A percentile compares a stretch with the other conserved stretches of the same genome.
phyloP scores from a whole-genome alignment of 2,797 vertebrate genomes.

The Chelidonichthys spinosus region DNA sequence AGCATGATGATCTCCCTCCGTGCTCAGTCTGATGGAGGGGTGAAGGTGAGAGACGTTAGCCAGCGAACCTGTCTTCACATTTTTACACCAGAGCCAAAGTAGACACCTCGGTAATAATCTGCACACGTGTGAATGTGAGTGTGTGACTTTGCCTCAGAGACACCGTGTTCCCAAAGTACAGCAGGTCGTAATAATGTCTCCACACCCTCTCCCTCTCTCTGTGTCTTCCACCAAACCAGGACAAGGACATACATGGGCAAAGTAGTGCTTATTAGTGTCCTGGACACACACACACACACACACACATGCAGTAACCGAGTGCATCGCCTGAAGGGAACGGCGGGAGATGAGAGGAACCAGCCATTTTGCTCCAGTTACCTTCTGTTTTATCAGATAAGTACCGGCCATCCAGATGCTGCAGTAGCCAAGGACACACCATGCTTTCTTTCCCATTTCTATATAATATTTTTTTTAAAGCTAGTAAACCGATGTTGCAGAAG shows the following conservation, averaged over 20 bases:
- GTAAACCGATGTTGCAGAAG: background rate
- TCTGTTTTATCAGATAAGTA: constrained; percentile 68
- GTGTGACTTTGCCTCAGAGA: constrained; percentile 50
- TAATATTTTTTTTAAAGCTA: constrained; percentile 11
- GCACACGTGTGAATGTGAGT: constrained; percentile 7
- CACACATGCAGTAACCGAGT: background rate
- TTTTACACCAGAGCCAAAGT: background rate
- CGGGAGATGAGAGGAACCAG: constrained; percentile 60
- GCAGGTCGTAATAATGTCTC: constrained; percentile 53
- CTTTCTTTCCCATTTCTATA: constrained; percentile 11
- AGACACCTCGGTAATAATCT: constrained; percentile 30
- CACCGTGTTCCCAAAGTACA: constrained; percentile 61
- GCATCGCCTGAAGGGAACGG: constrained; percentile 61
- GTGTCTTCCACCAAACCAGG: constrained; percentile 65
- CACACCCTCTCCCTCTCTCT: constrained; percentile 14
- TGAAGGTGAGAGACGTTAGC: constrained; percentile 16
- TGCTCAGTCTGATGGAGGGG: constrained; percentile 3
- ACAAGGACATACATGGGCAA: constrained; percentile 75
- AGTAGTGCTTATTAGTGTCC: constrained; percentile 64
- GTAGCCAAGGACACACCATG: constrained; percentile 44
- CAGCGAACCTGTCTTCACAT: constrained; percentile 22
- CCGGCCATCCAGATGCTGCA: constrained; percentile 56
- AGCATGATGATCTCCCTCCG: background rate
- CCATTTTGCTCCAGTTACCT: constrained; percentile 61
- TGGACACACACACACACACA: constrained; percentile 23